A percentile compares a stretch with the other conserved stretches of the same genome.
Conservation (phyloP, 1,140 invertebrate species). For the Danaus melanippus region DNA sequence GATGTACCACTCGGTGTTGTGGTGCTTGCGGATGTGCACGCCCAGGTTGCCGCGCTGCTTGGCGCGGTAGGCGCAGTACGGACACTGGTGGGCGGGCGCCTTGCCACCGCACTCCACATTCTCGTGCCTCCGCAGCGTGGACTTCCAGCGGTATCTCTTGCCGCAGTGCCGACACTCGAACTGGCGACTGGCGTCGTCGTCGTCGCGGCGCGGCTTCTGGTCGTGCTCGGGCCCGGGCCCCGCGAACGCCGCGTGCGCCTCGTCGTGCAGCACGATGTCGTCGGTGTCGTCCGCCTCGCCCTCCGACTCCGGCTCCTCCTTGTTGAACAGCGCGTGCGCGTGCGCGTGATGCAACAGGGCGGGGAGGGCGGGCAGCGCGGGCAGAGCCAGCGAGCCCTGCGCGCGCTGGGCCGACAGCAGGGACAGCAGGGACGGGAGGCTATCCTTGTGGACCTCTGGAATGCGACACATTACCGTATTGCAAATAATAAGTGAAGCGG, state of each 20-base stretch:
- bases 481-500: conserved; percentile 61
- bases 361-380: conserved; percentile 30
- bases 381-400: conserved; percentile 33
- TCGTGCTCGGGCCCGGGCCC: conserved; percentile 56
- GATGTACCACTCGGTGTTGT: conserved; percentile 70
- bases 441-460: conserved; percentile 60
- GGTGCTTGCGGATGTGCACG: conserved; percentile 86
- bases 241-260: conserved; percentile 37
- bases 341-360: conserved; percentile 48
- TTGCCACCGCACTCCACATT: conserved; percentile 91
- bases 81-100: conserved; percentile 85
- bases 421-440: conserved; percentile 48
- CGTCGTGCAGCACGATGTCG: conserved; percentile 67
- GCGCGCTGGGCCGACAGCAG: conserved; percentile 50
- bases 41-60: conserved; percentile 86
- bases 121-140: conserved; percentile 85
- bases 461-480: conserved; percentile 61
- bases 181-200: conserved; percentile 76
- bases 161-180: conserved; percentile 86
- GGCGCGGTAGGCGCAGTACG: conserved; percentile 84
- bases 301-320: conserved; percentile 50
- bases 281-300: conserved; percentile 64
- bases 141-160: conserved; percentile 87
- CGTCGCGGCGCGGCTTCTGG: conserved; percentile 28
- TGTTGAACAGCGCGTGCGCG: conserved; percentile 33